Conservation (phyloP, 2,113 vertebrate genomes). For the Brachyistius frenatus region DNA sequence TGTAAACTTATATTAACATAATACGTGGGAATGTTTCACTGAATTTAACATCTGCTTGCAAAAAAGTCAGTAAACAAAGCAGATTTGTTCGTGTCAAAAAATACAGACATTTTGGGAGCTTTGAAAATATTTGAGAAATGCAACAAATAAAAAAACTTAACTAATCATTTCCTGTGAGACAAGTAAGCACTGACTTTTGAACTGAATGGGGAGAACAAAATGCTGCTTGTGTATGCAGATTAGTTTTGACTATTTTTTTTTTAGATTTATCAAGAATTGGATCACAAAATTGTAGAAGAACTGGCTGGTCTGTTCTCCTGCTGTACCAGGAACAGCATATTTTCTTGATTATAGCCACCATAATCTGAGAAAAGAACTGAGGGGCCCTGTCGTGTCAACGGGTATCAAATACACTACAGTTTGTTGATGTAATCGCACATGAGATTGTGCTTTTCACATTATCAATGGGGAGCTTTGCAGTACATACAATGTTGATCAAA, state of each 20-base stretch:
- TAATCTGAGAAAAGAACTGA: background rate
- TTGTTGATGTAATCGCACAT: constrained; percentile 6
- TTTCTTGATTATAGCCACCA: background rate
- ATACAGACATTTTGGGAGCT: background rate
- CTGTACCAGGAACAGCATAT: constrained; percentile 17
- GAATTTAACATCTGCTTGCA: background rate
- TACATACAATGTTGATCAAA: background rate
- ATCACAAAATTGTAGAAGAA: background rate
- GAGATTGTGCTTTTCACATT: background rate
- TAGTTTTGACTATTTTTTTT: background rate
- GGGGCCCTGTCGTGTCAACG: constrained; percentile 10
- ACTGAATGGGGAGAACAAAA: background rate
- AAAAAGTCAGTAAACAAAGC: too few species aligned
- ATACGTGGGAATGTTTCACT: background rate
- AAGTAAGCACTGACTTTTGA: too few species aligned
- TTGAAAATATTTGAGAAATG: background rate
- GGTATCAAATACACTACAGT: background rate
- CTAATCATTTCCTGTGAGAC: too few species aligned
- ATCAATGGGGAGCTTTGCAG: background rate
- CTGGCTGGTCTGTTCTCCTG: background rate
- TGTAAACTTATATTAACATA: background rate
- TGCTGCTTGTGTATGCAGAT: background rate
- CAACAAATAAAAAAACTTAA: background rate
- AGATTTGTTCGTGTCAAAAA: too few species aligned
- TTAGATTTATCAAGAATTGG: background rate